Evolutionary conservation across 2,113 vertebrate genomes (phyloP).

Genomic region (Tragelaphus imberbis): DNA sequence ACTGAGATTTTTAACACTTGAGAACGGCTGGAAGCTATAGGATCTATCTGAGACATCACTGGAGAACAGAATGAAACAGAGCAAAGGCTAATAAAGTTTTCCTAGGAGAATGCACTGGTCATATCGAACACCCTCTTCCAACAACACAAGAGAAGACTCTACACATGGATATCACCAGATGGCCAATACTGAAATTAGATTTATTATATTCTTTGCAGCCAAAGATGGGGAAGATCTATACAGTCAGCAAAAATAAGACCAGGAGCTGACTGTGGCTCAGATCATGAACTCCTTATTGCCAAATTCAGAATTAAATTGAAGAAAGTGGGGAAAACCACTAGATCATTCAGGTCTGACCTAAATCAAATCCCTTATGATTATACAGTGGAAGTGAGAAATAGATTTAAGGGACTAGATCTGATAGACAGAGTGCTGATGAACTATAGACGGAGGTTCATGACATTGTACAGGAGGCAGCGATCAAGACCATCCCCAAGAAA

Average conservation of each 20-base stretch:
- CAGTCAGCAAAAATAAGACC: neutral
- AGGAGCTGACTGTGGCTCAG: neutral
- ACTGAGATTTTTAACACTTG: neutral
- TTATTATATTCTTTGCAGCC: neutral
- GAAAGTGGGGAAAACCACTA: neutral
- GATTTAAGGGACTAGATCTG: neutral
- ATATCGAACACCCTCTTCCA: neutral
- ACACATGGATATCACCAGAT: neutral
- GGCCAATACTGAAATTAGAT: neutral
- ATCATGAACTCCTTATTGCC: neutral
- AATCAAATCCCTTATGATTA: neutral
- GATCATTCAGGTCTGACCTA: neutral
- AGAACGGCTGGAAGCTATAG: neutral
- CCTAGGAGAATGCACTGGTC: neutral
- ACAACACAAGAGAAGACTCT: neutral
- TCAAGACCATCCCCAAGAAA: neutral
- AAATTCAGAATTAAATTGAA: neutral
- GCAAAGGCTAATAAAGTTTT: neutral
- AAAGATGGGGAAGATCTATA: neutral
- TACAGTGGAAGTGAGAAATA: neutral
- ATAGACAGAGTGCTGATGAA: neutral
- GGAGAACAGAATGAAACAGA: neutral
- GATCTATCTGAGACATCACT: neutral
- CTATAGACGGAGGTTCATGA: neutral
- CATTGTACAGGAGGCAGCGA: accelerated